Percentiles rank a stretch among this genome's conserved stretches.
Evolutionary conservation across 2,888 invertebrate genomes (phyloP).

Genomic region (Plemyria rubiginata): DNA sequence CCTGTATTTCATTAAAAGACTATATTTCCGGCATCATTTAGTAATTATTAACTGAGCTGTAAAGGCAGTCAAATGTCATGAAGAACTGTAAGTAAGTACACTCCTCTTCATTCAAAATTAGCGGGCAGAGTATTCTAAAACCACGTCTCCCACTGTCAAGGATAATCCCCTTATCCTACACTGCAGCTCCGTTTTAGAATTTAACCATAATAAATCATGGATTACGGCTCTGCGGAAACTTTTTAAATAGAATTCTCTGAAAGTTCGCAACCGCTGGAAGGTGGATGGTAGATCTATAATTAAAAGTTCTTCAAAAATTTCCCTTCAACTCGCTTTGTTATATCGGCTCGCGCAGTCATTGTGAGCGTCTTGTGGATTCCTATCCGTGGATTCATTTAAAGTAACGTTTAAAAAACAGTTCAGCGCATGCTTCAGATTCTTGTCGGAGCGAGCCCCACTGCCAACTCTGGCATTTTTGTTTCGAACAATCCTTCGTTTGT

Average conservation of each 20-base stretch:
- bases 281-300: constrained; percentile 57
- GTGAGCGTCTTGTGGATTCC: constrained; percentile 39
- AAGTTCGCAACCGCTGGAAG: constrained; percentile 51
- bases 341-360: constrained; percentile 37
- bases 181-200: constrained; percentile 42
- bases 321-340: constrained; percentile 43
- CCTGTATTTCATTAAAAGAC: too few relatives aligned
- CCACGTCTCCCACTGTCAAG: constrained; percentile 39
- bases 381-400: constrained; percentile 39
- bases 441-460: constrained; percentile 45
- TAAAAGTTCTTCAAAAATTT: constrained; percentile 54
- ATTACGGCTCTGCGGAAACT: constrained; percentile 53
- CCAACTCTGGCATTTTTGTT: constrained; percentile 63
- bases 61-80: too few relatives aligned
- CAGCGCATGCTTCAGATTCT: constrained; percentile 62
- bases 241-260: constrained; percentile 58
- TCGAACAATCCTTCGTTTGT: constrained; percentile 63
- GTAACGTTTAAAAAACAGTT: constrained; percentile 51
- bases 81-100: too few relatives aligned
- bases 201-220: constrained; percentile 54
- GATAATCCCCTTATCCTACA: constrained; percentile 41
- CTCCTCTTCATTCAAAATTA: constrained; percentile 1
- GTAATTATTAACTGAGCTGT: too few relatives aligned
- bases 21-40: too few relatives aligned
- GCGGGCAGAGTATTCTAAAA: constrained; percentile 34